These are phyloP conservation scores for Folsomia manolachei DNA, from an alignment of 2,888 invertebrate species.

Conservation along the genomic window DNA sequence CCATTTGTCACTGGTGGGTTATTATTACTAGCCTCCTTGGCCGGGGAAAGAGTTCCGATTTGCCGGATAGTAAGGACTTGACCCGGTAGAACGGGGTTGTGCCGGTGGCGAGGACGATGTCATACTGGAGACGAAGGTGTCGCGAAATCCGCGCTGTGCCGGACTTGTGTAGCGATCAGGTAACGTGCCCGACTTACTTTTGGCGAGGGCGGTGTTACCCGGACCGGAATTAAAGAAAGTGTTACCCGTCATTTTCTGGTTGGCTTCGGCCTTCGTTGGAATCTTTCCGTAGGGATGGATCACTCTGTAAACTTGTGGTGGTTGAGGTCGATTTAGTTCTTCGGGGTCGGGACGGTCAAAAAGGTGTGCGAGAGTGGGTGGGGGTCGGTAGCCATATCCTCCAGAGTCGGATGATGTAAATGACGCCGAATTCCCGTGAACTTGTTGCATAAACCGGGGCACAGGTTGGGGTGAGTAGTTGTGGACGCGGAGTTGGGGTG, in stretches of 20 bases:
- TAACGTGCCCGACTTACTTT: conserved; percentile 45
- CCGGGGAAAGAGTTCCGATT: conserved; percentile 15
- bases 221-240: conserved; percentile 21
- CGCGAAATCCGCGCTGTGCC: conserved; percentile 36
- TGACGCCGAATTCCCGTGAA: too few species aligned
- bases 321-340: too few species aligned
- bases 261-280: background rate
- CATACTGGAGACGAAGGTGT: conserved; percentile 43
- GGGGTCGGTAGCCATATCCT: too few species aligned
- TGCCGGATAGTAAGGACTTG: conserved; percentile 34
- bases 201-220: conserved; percentile 31
- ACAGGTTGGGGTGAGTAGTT: too few species aligned
- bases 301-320: too few species aligned
- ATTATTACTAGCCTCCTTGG: conserved; percentile 22
- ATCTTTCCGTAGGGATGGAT: too few species aligned
- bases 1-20: conserved; percentile 56
- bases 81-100: conserved; percentile 22
- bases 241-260: conserved; percentile 26
- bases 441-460: too few species aligned
- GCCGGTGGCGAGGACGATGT: conserved; percentile 18
- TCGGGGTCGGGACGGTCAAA: too few species aligned
- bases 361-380: too few species aligned
- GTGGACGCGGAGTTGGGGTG: too few species aligned
- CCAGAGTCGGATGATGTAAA: too few species aligned
- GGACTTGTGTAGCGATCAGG: conserved; percentile 31